Base-by-base conservation (phyloP, 2,888 invertebrate genomes). In the Drosophila mercatorum region DNA sequence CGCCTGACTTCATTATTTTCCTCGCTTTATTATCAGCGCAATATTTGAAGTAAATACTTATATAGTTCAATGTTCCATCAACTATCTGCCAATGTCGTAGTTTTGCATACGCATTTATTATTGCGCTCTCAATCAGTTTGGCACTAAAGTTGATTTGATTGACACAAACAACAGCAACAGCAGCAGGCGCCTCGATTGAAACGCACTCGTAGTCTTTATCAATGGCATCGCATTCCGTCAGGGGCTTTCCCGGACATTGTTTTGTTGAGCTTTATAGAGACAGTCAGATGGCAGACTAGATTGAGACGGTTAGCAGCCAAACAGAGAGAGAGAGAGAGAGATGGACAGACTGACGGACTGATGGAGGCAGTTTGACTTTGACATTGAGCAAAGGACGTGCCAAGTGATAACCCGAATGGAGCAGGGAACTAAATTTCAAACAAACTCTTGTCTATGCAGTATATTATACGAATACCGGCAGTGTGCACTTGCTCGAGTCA, bases 321-420 rank as follows among this genome's bases (percentile, higher is more conserved):
- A 11, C 28, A 36, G 17, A 28, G 28, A 28, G 28, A 28, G 46
- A 44, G 31, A 11, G 36, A 36, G 5, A 10, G 8, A 17, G 40
- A n/a, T 11, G 46, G 36, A 34, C 22, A 46, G 59, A 61, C 58
- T 57, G 63, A 70, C 58, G 60, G 63, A 70, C 57, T 49, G 83
- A 68, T 80, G 69, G 67, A 82, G 77, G 74, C 80, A 72, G 72
- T 63, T 83, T 61, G 66, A 76, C 60, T 84, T 86, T 88, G 83
- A 83, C 83, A 83, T 83, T 88, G 75, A 78, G 72, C 75, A 52
- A 60, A 66, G 65, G 75, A 86, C 83, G 83, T 86, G 89, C 80
- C 55, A 64, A 63, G 67, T 79, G 67, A 75, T 56, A 43, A 58
- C 41, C 28, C 55, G 36, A 31, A 46, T 11, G n/a, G 10, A 31